phyloP scores from a whole-genome alignment of 2,888 invertebrate species.

The Rhorus exstirpatorius region DNA sequence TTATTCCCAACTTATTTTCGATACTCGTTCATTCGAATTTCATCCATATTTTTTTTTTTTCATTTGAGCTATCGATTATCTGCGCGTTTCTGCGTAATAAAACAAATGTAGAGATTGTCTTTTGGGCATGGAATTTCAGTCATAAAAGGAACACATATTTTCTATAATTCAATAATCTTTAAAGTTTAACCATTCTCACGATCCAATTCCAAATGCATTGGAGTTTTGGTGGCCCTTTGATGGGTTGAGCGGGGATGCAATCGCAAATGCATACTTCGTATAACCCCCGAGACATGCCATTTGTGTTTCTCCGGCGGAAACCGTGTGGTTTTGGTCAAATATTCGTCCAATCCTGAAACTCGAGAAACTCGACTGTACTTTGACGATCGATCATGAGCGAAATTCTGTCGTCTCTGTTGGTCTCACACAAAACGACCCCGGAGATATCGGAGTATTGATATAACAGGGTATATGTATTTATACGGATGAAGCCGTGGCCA shows the following conservation, averaged over 20 bases:
- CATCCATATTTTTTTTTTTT: too few relatives aligned
- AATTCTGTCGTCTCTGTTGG: constrained; percentile 37
- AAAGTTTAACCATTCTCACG: constrained; percentile 5
- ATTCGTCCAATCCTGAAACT: constrained; percentile 41
- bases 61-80: too few relatives aligned
- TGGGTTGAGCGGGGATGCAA: constrained; percentile 25
- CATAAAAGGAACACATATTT: too few relatives aligned
- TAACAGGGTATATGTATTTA: not conserved
- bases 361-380: constrained; percentile 35
- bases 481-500: not conserved
- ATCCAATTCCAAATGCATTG: constrained; percentile 13
- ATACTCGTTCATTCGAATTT: too few relatives aligned
- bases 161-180: too few relatives aligned
- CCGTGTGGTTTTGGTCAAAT: constrained; percentile 39
- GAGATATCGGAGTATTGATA: not conserved
- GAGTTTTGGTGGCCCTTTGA: constrained; percentile 14
- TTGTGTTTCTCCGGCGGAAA: constrained; percentile 38
- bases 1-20: too few relatives aligned
- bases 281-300: constrained; percentile 32
- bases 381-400: constrained; percentile 51
- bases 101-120: too few relatives aligned
- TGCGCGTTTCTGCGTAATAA: too few relatives aligned
- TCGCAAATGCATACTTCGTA: constrained; percentile 33
- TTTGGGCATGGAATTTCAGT: too few relatives aligned
- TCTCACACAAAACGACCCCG: not conserved